phyloP scores from a whole-genome alignment of 2,797 vertebrate genomes.

The Florisuga fusca region DNA sequence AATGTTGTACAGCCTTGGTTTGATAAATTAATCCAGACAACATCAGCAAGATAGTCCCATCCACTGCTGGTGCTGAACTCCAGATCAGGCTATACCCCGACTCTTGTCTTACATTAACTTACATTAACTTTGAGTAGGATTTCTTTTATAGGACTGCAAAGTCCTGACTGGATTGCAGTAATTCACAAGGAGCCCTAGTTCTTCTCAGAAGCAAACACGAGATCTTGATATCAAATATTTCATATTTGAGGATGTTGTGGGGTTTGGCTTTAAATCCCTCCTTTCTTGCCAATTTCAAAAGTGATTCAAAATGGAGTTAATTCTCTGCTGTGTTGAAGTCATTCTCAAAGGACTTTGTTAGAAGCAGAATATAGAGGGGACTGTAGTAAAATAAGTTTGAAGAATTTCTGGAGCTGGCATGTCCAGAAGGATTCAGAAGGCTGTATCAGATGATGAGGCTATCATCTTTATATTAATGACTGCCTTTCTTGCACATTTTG shows the following conservation, averaged over 20 bases:
- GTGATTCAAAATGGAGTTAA: conserved; percentile 19
- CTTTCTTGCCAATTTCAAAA: conserved; percentile 29
- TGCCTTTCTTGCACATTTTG: not conserved
- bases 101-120: not conserved
- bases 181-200: not conserved
- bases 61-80: not conserved
- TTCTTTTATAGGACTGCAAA: not conserved
- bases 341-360: conserved; percentile 10
- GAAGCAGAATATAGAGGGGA: conserved; percentile 7
- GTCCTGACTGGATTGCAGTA: not conserved
- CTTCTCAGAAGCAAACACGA: conserved; percentile 6
- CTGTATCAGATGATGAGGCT: conserved; percentile 18
- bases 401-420: not conserved
- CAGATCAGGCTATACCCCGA: not conserved
- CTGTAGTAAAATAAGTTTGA: not conserved
- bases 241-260: not conserved
- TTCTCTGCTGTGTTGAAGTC: conserved; percentile 33
- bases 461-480: conserved; percentile 10
- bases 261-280: conserved; percentile 18
- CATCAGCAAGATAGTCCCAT: not conserved
- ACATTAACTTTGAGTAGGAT: not conserved
- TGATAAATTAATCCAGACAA: not conserved
- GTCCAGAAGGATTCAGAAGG: conserved; percentile 10
- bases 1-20: not conserved
- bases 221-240: conserved; percentile 22